Evolutionary conservation across 2,113 vertebrate genomes (phyloP), one percentile per base, ranked within the genome.

Genomic region (Archilochus colubris): DNA sequence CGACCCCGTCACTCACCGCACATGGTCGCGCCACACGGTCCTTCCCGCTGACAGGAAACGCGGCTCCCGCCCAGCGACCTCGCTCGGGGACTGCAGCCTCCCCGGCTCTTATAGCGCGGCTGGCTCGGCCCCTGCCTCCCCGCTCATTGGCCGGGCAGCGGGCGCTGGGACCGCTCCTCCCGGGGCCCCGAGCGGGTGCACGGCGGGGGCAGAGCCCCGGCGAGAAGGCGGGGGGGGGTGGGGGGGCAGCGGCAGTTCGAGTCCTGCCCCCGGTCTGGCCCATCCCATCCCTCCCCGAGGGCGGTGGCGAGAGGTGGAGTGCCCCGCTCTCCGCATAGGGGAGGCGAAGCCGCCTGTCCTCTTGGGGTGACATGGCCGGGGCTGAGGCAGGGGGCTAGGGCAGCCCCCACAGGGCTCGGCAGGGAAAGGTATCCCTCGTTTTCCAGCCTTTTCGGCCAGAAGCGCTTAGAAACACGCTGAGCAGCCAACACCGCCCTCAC

Each of bases 1-100:
- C 38, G 24, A 19, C 27, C 9, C 69, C 73, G 22, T 36, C 89
- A 88, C 97, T 97, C 95, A 97, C 97, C 97, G 77, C 97, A 97
- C 97, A 97, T 97, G 92, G 48, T 82, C 13, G 61, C 91, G 2
- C 36, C 67, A 1, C 77, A 3, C 69, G 9, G 2, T 28, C 72
- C 67, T 31, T 31, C 30, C 51, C 48, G 25, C 72, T 57, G 46
- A 18, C 22, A 48, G 33, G 11, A 12, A 19, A 1, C 11, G 25
- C 72, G 0, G 2, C 72, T 40, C 38, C 38, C n/a, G 4, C 86
- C 55, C 46, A 14, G 31, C 62, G 14, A 23, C 40, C 36, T 30
- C 2, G 1, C 24, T 24, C 2, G 6, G 3, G 3, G 10, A 50
- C 43, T 23, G 55, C 85, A 30, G 55, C 63, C 79, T 25, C 79